These are phyloP conservation scores for Pyrrhia umbra DNA, from an alignment of 2,888 invertebrate species.

Conservation along the genomic window DNA sequence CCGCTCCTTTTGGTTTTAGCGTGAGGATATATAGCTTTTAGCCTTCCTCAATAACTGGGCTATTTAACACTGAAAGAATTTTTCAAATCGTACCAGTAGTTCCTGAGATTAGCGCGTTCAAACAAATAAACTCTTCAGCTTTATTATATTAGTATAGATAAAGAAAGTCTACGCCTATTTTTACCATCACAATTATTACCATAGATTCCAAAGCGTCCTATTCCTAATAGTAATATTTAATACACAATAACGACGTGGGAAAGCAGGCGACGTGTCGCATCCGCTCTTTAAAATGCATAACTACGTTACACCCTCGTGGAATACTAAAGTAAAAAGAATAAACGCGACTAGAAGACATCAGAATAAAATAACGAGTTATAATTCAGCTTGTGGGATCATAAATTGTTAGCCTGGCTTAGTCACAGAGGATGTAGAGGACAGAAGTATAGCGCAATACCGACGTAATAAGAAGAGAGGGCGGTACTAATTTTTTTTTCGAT, in stretches of 20 bases:
- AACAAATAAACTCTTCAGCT: too few relatives aligned
- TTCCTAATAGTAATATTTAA: conserved; percentile 48
- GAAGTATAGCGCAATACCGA: neutral
- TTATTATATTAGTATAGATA: conserved; percentile 13
- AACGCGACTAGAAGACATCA: conserved; percentile 44
- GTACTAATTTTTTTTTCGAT: too few relatives aligned
- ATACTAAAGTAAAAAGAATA: conserved; percentile 50
- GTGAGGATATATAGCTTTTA: too few relatives aligned
- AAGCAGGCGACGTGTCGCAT: conserved; percentile 40
- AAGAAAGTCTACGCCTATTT: conserved; percentile 21
- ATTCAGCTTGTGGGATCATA: conserved; percentile 37
- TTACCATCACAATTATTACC: conserved; percentile 9
- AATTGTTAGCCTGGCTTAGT: conserved; percentile 20
- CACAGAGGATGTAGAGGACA: neutral
- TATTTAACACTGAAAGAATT: too few relatives aligned
- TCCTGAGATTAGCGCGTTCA: too few relatives aligned
- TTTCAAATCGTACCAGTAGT: too few relatives aligned
- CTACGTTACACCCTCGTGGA: conserved; percentile 25
- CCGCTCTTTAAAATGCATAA: conserved; percentile 56
- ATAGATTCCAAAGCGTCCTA: conserved; percentile 33
- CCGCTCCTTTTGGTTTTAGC: too few relatives aligned
- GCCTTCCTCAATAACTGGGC: too few relatives aligned
- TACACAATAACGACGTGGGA: conserved; percentile 50
- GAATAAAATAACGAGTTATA: conserved; percentile 44
- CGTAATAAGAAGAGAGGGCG: too few relatives aligned